Evolutionary conservation across 2,113 vertebrate species (phyloP).

Genomic region (Chascanopsetta lugubris): DNA sequence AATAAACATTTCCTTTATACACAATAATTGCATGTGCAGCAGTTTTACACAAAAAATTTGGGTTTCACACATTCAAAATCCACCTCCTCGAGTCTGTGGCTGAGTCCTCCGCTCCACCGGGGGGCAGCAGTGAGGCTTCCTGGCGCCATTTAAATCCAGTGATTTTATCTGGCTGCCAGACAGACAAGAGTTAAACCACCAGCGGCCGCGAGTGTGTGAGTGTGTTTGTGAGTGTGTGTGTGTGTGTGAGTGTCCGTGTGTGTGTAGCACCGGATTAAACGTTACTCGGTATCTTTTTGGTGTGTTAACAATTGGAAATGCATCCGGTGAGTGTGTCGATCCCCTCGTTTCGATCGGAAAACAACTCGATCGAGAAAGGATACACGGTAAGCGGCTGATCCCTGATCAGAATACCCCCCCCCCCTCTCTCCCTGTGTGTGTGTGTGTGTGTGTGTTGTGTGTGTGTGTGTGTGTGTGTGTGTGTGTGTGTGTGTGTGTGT

Average conservation of each 20-base stretch:
- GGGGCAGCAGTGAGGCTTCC: constrained; percentile 17
- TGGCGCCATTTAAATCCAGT: constrained; percentile 15
- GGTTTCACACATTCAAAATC: background rate
- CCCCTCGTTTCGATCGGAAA: constrained; percentile 93
- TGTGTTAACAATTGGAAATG: constrained; percentile 56
- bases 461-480: background rate
- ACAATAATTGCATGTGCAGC: no score
- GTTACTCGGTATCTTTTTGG: background rate
- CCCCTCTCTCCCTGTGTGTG: no score
- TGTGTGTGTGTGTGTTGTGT: background rate
- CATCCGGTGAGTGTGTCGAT: constrained; percentile 86
- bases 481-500: constrained; percentile 18
- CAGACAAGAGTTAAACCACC: constrained; percentile 35
- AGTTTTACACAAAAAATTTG: no score
- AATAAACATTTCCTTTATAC: no score
- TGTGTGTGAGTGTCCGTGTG: background rate
- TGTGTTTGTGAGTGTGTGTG: background rate
- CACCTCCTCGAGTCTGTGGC: background rate
- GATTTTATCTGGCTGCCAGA: constrained; percentile 50
- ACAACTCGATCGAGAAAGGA: constrained; percentile 88
- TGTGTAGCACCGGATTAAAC: background rate
- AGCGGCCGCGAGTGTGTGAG: constrained; percentile 9
- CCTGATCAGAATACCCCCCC: constrained; percentile 7
- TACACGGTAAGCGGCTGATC: constrained; percentile 88
- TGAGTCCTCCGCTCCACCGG: constrained; percentile 48